Evolutionary conservation across 2,888 invertebrate genomes (phyloP).

Genomic region (Heliconius aoede): DNA sequence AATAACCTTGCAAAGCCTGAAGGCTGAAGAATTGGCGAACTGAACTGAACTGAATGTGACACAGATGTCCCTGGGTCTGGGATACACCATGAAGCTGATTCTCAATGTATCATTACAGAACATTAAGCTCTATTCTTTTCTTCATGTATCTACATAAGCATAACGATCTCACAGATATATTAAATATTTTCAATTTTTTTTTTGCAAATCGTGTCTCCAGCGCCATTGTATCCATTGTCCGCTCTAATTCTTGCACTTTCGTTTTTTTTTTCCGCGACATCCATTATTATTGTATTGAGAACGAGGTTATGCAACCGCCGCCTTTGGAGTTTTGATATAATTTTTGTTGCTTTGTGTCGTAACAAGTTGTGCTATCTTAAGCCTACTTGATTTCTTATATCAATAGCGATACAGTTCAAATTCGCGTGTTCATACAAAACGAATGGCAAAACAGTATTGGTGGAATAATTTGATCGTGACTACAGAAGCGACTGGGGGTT

Average conservation of each 20-base stretch:
- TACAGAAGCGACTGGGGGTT: conserved; percentile 76
- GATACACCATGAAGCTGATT: too few species aligned
- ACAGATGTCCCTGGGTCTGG: too few species aligned
- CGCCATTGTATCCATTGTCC: conserved; percentile 78
- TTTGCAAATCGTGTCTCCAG: conserved; percentile 62
- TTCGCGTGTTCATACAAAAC: conserved; percentile 39
- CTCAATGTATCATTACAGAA: too few species aligned
- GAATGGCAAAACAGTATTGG: conserved; percentile 53
- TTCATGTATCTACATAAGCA: background rate
- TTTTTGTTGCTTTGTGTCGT: conserved; percentile 75
- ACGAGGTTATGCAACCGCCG: conserved; percentile 79
- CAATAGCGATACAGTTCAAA: conserved; percentile 45
- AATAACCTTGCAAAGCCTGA: too few species aligned
- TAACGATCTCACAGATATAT: conserved; percentile 25
- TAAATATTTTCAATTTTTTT: conserved; percentile 29
- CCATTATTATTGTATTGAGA: conserved; percentile 78
- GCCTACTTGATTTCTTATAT: conserved; percentile 47
- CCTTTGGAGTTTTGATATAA: conserved; percentile 81
- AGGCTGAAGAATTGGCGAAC: too few species aligned
- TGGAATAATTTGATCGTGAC: conserved; percentile 73
- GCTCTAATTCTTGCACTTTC: conserved; percentile 80
- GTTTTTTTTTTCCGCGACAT: conserved; percentile 81
- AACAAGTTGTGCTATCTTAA: conserved; percentile 44
- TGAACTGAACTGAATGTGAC: too few species aligned
- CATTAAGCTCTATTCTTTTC: too few species aligned